Base-by-base conservation (phyloP, 2,113 vertebrate genomes). In the Oryzias celebensis region DNA sequence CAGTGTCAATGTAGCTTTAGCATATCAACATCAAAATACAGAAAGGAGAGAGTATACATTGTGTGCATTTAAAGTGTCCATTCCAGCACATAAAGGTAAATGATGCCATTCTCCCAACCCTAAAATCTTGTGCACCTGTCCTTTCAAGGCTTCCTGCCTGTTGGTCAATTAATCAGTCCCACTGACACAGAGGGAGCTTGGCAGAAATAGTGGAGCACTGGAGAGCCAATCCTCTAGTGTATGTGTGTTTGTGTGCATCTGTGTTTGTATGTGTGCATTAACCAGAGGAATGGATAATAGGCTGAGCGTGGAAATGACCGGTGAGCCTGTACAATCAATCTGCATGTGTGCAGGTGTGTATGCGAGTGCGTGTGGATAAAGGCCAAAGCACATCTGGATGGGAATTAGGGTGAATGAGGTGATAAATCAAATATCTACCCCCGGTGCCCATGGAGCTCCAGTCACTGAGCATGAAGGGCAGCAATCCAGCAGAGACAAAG, bases 401-500 rank as follows among this genome's bases (percentile, higher is more conserved):
- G 85, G 88, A 87, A 88, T 90, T 83, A 82, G 85, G 80, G 81
- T 77, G 87, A 86, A 88, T 82, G 84, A 84, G 86, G 81, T 88
- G 82, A 90, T 92, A 90, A 91, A 92, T 92, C 89, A 88, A 58
- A 6, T 56, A 62, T 65, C 57, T 68, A 67, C 64, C 77, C 68
- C 69, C 53, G 17, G 78, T 74, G 84, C 72, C 84, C 57, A 56
- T 23, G 68, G 77, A 73, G 78, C 86, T 85, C 73, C 78, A 90
- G 85, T 86, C 89, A 90, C 81, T 66, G 79, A 91, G 91, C 91
- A 90, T 91, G 91, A 92, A 91, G 90, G 90, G 85, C 91, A 87
- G 72, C 68, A 59, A 71, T 70, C 68, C 71, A 65, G 75, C 14
- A 50, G 79, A 65, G 72, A 45, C 31, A 36, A 66, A 44, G 60